phyloP scores from a whole-genome alignment of 2,113 vertebrate genomes.

The Petrocephalus zakoni region DNA sequence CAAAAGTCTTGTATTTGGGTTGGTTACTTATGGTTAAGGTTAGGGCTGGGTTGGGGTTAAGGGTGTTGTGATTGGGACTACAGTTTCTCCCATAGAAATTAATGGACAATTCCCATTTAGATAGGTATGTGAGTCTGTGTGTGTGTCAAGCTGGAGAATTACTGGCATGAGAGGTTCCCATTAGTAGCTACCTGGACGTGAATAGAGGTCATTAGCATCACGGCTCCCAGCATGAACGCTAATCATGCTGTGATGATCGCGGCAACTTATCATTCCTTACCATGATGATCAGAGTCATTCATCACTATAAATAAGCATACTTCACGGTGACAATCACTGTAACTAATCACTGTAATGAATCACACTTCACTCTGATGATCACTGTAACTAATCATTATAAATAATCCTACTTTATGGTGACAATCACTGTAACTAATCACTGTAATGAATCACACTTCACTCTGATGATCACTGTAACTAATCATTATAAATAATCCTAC shows the following conservation, averaged over 20 bases:
- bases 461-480: not conserved
- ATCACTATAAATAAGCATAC: not conserved
- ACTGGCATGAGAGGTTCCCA: not conserved
- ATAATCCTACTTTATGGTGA: not conserved
- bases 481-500: not conserved
- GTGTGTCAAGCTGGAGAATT: conserved; percentile 16
- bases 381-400: not conserved
- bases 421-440: not conserved
- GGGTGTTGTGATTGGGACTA: too few relatives aligned
- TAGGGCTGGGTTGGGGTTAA: too few relatives aligned
- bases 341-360: not conserved
- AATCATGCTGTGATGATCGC: not conserved
- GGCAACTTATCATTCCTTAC: not conserved
- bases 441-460: too few relatives aligned
- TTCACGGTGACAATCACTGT: not conserved
- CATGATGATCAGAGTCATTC: not conserved
- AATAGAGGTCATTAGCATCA: not conserved
- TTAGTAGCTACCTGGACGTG: not conserved
- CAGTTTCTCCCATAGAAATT: too few relatives aligned
- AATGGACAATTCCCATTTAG: too few relatives aligned
- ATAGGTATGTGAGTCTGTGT: not conserved
- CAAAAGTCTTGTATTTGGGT: too few relatives aligned
- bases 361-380: not conserved
- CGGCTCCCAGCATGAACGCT: not conserved
- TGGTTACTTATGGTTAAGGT: too few relatives aligned